These are phyloP conservation scores for Zaprionus inermis DNA, from an alignment of 1,140 invertebrate species.

Conservation along the genomic window DNA sequence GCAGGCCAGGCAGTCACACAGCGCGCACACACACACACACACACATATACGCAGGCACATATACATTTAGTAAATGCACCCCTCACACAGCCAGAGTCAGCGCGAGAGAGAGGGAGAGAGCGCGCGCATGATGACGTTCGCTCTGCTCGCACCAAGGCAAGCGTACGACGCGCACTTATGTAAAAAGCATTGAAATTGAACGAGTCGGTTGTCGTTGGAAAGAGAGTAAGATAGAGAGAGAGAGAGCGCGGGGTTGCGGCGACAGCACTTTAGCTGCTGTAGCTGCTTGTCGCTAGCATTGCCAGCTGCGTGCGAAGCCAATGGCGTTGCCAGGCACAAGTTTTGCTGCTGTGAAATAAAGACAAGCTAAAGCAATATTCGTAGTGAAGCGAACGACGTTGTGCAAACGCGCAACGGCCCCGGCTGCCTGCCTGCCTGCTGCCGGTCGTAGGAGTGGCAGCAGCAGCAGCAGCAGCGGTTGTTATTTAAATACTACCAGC, in stretches of 20 bases:
- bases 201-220: slow-evolving; percentile 60
- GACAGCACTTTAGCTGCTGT: slow-evolving; percentile 39
- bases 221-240: slow-evolving; percentile 7
- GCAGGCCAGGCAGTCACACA: slow-evolving; percentile 54
- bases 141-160: slow-evolving; percentile 40
- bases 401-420: slow-evolving; percentile 63
- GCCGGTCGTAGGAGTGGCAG: slow-evolving; percentile 70
- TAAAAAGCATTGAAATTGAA: slow-evolving; percentile 81
- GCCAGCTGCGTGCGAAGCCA: slow-evolving; percentile 48
- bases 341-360: slow-evolving; percentile 54
- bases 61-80: slow-evolving; percentile 59
- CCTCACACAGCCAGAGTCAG: slow-evolving; percentile 42
- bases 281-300: slow-evolving; percentile 29
- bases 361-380: slow-evolving; percentile 53
- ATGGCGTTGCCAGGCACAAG: slow-evolving; percentile 62
- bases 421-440: slow-evolving; percentile 39
- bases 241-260: slow-evolving; percentile 37
- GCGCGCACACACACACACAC: slow-evolving; percentile 31
- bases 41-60: neutral
- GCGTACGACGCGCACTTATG: slow-evolving; percentile 67
- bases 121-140: neutral
- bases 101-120: slow-evolving; percentile 10
- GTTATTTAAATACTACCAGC: slow-evolving; percentile 58
- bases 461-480: slow-evolving; percentile 41
- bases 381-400: slow-evolving; percentile 50